phyloP scores from a whole-genome alignment of 2,113 vertebrate species.

The Notechis scutatus region DNA sequence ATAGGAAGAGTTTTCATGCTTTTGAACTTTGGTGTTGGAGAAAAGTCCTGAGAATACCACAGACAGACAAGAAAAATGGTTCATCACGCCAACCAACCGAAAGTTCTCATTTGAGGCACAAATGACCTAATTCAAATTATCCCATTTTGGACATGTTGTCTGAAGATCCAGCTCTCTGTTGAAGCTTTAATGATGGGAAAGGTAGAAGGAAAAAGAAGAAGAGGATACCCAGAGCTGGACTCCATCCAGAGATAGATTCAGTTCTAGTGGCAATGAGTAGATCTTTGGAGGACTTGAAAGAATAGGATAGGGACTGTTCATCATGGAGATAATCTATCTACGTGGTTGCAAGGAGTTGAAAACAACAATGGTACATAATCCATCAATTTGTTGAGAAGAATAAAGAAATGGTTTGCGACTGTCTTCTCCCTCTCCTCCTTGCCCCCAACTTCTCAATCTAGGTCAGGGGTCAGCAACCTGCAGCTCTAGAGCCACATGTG shows the following conservation, averaged over 20 bases:
- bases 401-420: background rate
- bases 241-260: background rate
- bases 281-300: background rate
- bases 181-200: background rate
- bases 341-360: background rate
- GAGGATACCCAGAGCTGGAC: background rate
- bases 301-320: background rate
- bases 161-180: background rate
- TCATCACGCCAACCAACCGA: background rate
- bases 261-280: background rate
- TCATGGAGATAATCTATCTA: background rate
- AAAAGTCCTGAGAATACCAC: background rate
- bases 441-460: background rate
- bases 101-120: background rate
- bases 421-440: background rate
- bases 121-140: background rate
- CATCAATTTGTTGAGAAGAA: background rate
- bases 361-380: background rate
- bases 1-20: background rate
- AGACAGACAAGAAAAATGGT: background rate
- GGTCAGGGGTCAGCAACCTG: background rate
- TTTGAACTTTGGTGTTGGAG: background rate
- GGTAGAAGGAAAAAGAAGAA: background rate
- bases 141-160: background rate
- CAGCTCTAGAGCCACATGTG: no score